Base-by-base conservation (phyloP, 2,113 vertebrate genomes). In the Rhinolophus sinicus region DNA sequence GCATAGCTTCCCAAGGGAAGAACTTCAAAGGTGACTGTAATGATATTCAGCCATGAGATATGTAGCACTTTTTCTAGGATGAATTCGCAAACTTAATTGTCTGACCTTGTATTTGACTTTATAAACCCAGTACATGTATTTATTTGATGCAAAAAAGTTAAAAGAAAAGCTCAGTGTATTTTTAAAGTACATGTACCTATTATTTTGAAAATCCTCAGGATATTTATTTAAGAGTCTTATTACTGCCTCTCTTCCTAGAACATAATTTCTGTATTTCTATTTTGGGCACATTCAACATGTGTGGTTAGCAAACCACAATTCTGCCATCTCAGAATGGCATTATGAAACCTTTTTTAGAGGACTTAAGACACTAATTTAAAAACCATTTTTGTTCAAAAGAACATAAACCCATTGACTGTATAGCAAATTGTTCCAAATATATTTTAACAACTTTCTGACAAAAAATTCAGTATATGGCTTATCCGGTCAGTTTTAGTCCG, bases 331-430 rank as follows among this genome's bases (percentile, higher is more conserved):
- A 97, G 14, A 76, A 90, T 58, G 86, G 56, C 16, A 13, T 80
- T 92, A 58, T 92, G 54, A 97, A 97, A 69, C 18, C 64, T 60
- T 96, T 81, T 90, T 94, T 69, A 93, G 88, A 93, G 70, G 14
- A 72, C 62, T 84, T 93, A 82, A 93, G 67, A 72, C 72, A 96
- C 77, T 87, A 88, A 96, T 90, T 96, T 96, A 84, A 97, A 97
- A 76, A 92, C 76, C 62, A 94, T 11, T 92, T 97, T 62, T 97
- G 56, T 69, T 96, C 60, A 96, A 93, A 56, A 97, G 95, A 97
- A 95, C 47, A 92, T 47, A 97, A 98, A 90, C 82, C 76, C 14
- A 22, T 81, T 50, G 33, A 60, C 60, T 75, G 9, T 10, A 62
- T n/a, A 92, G 67, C 73, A 60, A 70, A 44, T 91, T 75, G 19